Percentiles rank a stretch among this genome's conserved stretches.
Conservation (phyloP, 2,113 vertebrate species). For the Apaloderma vittatum region DNA sequence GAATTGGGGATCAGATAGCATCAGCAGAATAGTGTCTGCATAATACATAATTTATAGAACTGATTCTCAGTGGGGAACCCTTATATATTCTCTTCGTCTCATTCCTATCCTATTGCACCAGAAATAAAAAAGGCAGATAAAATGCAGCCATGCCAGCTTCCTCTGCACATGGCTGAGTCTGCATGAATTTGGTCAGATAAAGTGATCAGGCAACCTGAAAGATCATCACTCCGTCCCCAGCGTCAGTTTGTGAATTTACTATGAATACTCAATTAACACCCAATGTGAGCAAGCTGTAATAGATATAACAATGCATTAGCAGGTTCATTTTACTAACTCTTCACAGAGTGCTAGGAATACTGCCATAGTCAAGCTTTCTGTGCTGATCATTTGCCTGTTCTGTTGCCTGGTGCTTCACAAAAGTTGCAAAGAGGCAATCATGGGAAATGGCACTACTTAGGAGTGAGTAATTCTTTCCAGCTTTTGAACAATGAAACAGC, state of each 20-base stretch:
- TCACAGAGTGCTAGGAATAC: not conserved
- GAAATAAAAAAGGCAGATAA: slow-evolving; percentile 57
- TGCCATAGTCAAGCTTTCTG: not conserved
- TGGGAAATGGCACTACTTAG: not conserved
- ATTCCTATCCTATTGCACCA: slow-evolving; percentile 41
- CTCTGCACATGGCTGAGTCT: slow-evolving; percentile 54
- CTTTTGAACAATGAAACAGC: not conserved
- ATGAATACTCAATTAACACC: not conserved
- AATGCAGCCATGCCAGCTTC: slow-evolving; percentile 20
- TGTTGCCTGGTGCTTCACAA: not conserved
- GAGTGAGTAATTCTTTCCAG: not conserved
- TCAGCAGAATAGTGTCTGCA: slow-evolving; percentile 67
- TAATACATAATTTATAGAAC: slow-evolving; percentile 78
- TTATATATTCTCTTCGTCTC: slow-evolving; percentile 54
- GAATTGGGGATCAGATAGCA: slow-evolving; percentile 65
- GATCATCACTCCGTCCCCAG: slow-evolving; percentile 29
- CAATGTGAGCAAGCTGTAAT: not conserved
- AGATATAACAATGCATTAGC: not conserved
- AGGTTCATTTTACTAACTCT: not conserved
- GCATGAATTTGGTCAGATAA: slow-evolving; percentile 53
- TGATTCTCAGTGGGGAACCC: slow-evolving; percentile 64
- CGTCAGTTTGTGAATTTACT: not conserved
- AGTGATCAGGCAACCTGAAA: slow-evolving; percentile 28
- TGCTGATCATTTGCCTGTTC: not conserved
- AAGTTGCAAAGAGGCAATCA: not conserved